Percentiles rank a stretch among this genome's conserved stretches.
phyloP scores from a whole-genome alignment of 2,113 vertebrate species.

The Caranx melampygus region DNA sequence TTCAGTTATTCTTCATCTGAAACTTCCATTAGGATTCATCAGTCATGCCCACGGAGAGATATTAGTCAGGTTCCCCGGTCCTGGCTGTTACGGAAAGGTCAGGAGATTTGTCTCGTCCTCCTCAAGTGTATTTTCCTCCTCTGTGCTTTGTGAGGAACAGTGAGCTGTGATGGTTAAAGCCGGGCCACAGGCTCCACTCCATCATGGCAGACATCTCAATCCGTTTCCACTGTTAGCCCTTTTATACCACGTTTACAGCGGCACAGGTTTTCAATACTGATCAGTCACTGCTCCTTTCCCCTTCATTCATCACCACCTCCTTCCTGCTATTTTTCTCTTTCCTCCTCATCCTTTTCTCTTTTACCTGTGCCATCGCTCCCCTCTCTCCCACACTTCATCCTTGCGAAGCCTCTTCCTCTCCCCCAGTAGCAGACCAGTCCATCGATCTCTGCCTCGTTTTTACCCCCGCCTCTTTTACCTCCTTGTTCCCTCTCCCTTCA shows the following conservation, averaged over 20 bases:
- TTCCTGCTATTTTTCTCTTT: conserved; percentile 49
- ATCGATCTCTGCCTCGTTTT: conserved; percentile 31
- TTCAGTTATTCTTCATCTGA: conserved; percentile 46
- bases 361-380: conserved; percentile 24
- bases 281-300: conserved; percentile 77
- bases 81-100: conserved; percentile 67
- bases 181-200: conserved; percentile 70
- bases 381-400: conserved; percentile 17
- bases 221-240: conserved; percentile 73
- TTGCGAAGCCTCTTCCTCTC: conserved; percentile 21
- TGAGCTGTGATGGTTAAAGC: conserved; percentile 63
- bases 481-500: not conserved
- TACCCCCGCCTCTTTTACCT: conserved; percentile 10
- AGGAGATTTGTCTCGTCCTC: conserved; percentile 73
- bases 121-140: conserved; percentile 66
- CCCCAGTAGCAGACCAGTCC: conserved; percentile 34
- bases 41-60: conserved; percentile 48
- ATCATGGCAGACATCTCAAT: conserved; percentile 82
- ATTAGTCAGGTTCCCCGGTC: conserved; percentile 64
- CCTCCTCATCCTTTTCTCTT: conserved; percentile 57
- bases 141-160: conserved; percentile 61
- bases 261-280: conserved; percentile 78
- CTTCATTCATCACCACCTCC: conserved; percentile 80
- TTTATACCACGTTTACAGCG: conserved; percentile 75
- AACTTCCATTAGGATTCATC: conserved; percentile 61